Conservation (phyloP, 2,797 vertebrate genomes). For the Ispidina picta region DNA sequence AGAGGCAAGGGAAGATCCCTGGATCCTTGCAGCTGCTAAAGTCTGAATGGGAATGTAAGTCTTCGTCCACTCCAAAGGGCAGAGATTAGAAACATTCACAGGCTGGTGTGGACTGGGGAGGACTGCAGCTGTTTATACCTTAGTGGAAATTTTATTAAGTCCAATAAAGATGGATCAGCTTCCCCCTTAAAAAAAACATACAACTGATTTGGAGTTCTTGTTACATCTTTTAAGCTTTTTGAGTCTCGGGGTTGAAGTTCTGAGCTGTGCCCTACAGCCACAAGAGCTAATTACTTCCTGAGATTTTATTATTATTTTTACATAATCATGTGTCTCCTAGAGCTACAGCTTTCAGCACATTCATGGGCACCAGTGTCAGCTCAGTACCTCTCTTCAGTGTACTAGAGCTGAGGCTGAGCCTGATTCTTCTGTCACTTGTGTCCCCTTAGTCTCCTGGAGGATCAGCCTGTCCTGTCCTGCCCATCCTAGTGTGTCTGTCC, state of each 20-base stretch:
- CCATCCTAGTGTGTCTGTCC: neutral
- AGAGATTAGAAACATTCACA: neutral
- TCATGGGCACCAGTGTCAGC: neutral
- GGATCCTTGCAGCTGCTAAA: neutral
- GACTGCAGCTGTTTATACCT: constrained; percentile 16
- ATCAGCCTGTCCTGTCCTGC: neutral
- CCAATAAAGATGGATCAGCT: constrained; percentile 17
- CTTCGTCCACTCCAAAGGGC: neutral
- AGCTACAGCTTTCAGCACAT: neutral
- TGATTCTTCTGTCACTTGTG: neutral
- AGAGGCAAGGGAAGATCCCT: neutral
- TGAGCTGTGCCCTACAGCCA: constrained; percentile 13
- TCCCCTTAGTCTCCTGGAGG: neutral
- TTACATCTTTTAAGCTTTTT: neutral
- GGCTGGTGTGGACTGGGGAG: neutral
- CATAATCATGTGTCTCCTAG: neutral
- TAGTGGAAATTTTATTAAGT: constrained; percentile 50
- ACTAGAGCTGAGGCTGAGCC: neutral
- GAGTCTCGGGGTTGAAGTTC: neutral
- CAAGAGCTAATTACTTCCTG: neutral
- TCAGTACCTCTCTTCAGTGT: neutral
- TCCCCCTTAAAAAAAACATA: neutral
- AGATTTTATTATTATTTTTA: constrained; percentile 11
- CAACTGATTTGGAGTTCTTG: neutral
- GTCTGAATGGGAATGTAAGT: neutral